These are phyloP conservation scores for Grapholita molesta DNA, from an alignment of 1,140 invertebrate species.

Conservation along the genomic window DNA sequence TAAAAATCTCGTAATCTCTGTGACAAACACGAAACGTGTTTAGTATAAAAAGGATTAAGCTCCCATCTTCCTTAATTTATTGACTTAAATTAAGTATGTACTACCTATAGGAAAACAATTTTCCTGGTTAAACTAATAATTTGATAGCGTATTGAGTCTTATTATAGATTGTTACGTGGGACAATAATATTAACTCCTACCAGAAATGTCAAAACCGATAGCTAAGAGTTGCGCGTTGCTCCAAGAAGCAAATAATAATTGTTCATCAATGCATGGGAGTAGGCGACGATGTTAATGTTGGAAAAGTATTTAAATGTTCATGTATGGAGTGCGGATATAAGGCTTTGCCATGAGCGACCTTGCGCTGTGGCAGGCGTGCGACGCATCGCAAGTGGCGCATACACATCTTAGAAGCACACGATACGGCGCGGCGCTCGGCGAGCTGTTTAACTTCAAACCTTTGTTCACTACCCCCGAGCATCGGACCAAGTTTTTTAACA, in stretches of 20 bases:
- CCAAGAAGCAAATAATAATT: background rate
- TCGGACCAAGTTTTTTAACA: no score
- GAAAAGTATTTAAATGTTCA: background rate
- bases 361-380: constrained; percentile 49
- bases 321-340: constrained; percentile 25
- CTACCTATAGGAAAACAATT: background rate
- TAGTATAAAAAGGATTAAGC: constrained; percentile 37
- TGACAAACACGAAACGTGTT: background rate
- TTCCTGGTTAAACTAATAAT: background rate
- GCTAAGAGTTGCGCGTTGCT: background rate
- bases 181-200: background rate
- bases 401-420: no score
- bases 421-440: background rate
- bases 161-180: background rate
- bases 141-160: background rate
- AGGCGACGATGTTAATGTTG: constrained; percentile 10
- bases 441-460: constrained; percentile 21
- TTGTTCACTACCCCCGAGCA: constrained; percentile 36
- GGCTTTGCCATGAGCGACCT: constrained; percentile 47
- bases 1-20: background rate
- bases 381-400: constrained; percentile 46
- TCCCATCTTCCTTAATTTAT: constrained; percentile 21
- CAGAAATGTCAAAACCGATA: background rate
- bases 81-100: background rate
- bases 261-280: no score